phyloP scores from a whole-genome alignment of 92 coral and sea anemone species.

The Hydrozoanthus gracilis region DNA sequence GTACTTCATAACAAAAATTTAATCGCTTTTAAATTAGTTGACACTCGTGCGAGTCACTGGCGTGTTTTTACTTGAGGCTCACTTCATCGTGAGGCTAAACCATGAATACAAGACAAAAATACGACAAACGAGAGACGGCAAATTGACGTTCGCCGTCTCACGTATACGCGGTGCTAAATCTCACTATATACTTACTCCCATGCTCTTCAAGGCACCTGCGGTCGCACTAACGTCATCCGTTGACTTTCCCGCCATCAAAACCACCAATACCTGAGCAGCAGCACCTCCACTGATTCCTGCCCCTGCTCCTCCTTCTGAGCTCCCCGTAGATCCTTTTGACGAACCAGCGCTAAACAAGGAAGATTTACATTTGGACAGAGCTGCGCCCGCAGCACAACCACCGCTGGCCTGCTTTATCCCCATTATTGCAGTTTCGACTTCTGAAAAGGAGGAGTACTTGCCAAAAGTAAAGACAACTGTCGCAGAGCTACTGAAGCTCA shows the following conservation, averaged over 20 bases:
- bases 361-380: conserved; percentile 32
- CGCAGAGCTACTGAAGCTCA: conserved; percentile 39
- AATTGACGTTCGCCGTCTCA: too few relatives aligned
- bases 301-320: conserved; percentile 28
- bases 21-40: too few relatives aligned
- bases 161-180: too few relatives aligned
- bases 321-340: conserved; percentile 44
- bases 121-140: too few relatives aligned
- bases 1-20: too few relatives aligned
- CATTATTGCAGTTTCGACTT: conserved; percentile 39
- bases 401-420: conserved; percentile 41
- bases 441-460: conserved; percentile 31
- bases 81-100: too few relatives aligned
- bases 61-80: too few relatives aligned
- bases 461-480: conserved; percentile 39
- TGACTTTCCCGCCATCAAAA: conserved; percentile 82
- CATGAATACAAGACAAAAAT: too few relatives aligned
- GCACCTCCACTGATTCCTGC: conserved; percentile 42
- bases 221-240: conserved; percentile 71
- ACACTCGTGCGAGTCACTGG: too few relatives aligned
- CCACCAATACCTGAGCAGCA: conserved; percentile 71
- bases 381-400: conserved; percentile 48
- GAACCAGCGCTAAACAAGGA: conserved; percentile 37
- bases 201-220: conserved; percentile 63
- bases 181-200: conserved; percentile 48